Evolutionary conservation across 2,113 vertebrate species (phyloP).

Genomic region (Galbula dea): DNA sequence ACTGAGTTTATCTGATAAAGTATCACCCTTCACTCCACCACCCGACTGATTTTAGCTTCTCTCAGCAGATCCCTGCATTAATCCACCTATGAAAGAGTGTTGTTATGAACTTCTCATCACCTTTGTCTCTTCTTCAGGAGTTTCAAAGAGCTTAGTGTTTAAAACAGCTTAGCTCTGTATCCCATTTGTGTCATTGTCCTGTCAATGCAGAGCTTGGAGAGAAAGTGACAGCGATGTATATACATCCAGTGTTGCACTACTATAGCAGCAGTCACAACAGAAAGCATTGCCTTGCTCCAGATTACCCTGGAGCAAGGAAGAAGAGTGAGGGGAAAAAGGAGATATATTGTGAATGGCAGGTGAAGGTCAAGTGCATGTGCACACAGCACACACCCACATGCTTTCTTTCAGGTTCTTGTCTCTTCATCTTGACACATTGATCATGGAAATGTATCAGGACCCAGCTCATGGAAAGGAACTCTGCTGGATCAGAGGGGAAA

Average conservation of each 20-base stretch:
- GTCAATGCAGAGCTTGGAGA: not conserved
- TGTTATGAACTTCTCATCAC: not conserved
- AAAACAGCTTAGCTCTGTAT: not conserved
- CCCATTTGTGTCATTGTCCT: not conserved
- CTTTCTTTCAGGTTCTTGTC: not conserved
- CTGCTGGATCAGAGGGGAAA: not conserved
- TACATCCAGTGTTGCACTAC: accelerated
- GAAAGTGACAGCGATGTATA: not conserved
- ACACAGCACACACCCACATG: not conserved
- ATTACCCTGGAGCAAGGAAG: not conserved
- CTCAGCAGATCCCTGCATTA: not conserved
- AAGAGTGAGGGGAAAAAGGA: not conserved
- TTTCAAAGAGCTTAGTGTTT: not conserved
- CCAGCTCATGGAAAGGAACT: not conserved
- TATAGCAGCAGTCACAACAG: not conserved
- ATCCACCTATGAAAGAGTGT: not conserved
- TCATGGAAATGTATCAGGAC: not conserved
- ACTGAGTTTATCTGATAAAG: not conserved
- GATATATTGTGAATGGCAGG: not conserved
- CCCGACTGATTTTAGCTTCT: not conserved
- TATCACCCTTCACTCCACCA: not conserved
- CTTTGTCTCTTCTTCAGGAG: not conserved
- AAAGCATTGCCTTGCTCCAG: not conserved
- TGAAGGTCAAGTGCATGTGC: not conserved
- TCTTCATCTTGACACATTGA: not conserved